These are phyloP conservation scores for Cosmorhoe ocellata DNA, from an alignment of 2,888 invertebrate species.

Conservation along the genomic window DNA sequence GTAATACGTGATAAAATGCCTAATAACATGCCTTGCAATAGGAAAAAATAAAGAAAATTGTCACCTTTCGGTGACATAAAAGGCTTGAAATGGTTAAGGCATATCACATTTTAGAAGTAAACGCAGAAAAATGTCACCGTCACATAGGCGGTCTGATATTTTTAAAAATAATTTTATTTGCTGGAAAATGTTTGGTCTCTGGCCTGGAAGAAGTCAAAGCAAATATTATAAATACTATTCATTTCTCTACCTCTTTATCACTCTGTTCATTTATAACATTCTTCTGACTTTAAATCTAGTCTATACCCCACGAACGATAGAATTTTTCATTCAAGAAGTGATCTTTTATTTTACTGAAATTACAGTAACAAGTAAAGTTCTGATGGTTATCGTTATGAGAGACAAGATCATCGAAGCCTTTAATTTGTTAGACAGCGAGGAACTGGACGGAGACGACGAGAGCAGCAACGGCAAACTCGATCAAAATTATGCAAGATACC, in stretches of 20 bases:
- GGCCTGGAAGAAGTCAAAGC: constrained; percentile 46
- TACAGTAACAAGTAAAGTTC: constrained; percentile 53
- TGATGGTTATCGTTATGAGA: constrained; percentile 53
- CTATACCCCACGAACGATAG: constrained; percentile 58
- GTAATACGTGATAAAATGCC: constrained; percentile 42
- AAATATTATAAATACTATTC: constrained; percentile 59
- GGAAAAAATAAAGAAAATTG: constrained; percentile 36
- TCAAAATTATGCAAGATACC: constrained; percentile 43
- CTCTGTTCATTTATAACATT: constrained; percentile 49
- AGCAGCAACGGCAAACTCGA: constrained; percentile 42
- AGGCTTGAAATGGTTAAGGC: constrained; percentile 11
- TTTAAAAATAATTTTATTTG: constrained; percentile 50
- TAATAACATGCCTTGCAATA: constrained; percentile 41
- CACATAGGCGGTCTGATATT: constrained; percentile 42
- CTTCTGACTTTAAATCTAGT: constrained; percentile 57
- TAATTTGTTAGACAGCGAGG: constrained; percentile 54
- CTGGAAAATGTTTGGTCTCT: constrained; percentile 59
- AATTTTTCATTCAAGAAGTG: constrained; percentile 58
- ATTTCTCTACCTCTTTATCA: constrained; percentile 44
- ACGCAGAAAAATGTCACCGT: constrained; percentile 29
- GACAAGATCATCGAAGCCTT: constrained; percentile 50
- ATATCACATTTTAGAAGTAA: constrained; percentile 5
- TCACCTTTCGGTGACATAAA: constrained; percentile 33
- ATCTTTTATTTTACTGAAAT: constrained; percentile 62
- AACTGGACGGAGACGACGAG: constrained; percentile 49